phyloP scores from a whole-genome alignment of 2,113 vertebrate genomes.

The Columbina picui region DNA sequence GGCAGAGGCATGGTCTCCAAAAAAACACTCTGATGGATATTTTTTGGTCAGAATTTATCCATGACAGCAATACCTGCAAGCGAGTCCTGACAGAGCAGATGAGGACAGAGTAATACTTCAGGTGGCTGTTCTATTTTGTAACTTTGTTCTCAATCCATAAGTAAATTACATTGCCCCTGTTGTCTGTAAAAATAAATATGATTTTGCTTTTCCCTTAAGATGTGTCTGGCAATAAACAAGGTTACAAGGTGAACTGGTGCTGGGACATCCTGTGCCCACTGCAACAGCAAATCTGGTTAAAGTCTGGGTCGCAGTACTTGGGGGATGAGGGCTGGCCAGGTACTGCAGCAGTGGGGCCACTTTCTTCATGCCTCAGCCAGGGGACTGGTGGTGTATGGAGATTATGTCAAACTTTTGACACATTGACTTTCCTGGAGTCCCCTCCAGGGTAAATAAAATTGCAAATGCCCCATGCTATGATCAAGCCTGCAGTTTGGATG shows the following conservation, averaged over 20 bases:
- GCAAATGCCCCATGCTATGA: rapidly evolving
- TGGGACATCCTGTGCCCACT: not conserved
- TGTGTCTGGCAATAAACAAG: not conserved
- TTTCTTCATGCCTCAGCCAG: not conserved
- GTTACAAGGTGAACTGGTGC: not conserved
- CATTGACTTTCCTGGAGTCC: rapidly evolving
- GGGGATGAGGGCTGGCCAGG: rapidly evolving
- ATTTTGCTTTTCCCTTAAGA: not conserved
- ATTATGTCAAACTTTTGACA: not conserved
- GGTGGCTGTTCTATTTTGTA: not conserved
- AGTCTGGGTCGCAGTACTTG: not conserved
- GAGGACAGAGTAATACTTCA: not conserved
- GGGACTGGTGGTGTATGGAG: not conserved
- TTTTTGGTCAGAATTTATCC: not conserved
- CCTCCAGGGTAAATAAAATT: not conserved
- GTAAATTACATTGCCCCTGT: not conserved
- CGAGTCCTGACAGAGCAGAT: not conserved
- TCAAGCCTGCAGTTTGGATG: not conserved
- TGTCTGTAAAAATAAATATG: not conserved
- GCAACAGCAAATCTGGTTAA: not conserved
- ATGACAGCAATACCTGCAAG: not conserved
- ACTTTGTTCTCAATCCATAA: not conserved
- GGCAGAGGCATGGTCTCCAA: not conserved
- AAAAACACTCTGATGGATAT: not conserved
- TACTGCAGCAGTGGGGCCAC: not conserved